phyloP scores from a whole-genome alignment of 92 coral and sea anemone species.

The Epizoanthus illoricatus region DNA sequence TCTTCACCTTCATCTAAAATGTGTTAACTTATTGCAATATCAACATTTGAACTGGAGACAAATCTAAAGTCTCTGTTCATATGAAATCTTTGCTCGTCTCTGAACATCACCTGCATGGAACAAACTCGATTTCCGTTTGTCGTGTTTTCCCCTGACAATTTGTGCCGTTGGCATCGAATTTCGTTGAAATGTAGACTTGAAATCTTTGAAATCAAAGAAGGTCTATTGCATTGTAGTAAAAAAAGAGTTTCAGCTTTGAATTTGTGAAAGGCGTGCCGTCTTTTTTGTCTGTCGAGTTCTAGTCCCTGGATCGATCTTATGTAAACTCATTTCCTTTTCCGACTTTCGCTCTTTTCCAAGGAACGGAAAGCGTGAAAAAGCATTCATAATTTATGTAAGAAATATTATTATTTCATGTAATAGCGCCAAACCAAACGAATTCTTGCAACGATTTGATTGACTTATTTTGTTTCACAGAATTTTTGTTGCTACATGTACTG shows the following conservation, averaged over 20 bases:
- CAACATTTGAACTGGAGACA: background rate
- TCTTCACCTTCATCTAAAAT: background rate
- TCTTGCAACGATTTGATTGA: background rate
- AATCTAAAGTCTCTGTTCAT: background rate
- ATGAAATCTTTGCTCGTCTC: background rate
- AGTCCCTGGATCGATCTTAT: background rate
- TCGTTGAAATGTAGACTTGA: background rate
- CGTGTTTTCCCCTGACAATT: slow-evolving; percentile 1
- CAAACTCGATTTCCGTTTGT: slow-evolving; percentile 35
- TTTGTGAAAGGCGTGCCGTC: background rate
- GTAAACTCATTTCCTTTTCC: slow-evolving; percentile 17
- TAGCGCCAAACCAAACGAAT: background rate
- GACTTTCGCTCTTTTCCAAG: slow-evolving; percentile 1
- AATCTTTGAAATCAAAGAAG: background rate
- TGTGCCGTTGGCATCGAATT: slow-evolving; percentile 9
- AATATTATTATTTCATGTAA: background rate
- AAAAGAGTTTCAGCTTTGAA: background rate
- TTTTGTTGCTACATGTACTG: too few relatives aligned
- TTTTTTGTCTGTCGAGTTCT: background rate
- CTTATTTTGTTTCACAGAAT: too few relatives aligned
- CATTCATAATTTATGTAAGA: background rate
- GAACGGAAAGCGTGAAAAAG: background rate
- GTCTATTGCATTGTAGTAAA: background rate
- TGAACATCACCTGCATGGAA: slow-evolving; percentile 28
- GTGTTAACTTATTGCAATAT: background rate